A percentile compares a stretch with the other conserved stretches of the same genome.
phyloP scores from a whole-genome alignment of 2,113 vertebrate genomes.

The Sceloporus tristichus region DNA sequence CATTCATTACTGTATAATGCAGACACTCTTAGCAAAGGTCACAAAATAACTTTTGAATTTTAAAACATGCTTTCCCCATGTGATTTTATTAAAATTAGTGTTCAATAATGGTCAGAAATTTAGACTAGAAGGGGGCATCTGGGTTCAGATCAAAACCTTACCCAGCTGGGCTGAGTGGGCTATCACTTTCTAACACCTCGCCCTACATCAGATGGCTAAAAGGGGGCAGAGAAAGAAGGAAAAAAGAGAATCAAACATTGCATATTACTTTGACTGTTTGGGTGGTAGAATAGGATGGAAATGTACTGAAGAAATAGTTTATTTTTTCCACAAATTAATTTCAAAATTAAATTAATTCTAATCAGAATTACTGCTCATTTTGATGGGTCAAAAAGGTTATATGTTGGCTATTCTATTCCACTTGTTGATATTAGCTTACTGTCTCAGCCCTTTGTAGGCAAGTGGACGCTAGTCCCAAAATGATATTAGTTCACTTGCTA shows the following conservation, averaged over 20 bases:
- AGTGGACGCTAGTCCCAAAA: not conserved
- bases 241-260: no score
- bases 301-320: no score
- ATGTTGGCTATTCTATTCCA: no score
- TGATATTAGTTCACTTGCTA: not conserved
- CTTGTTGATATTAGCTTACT: not conserved
- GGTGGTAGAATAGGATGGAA: no score
- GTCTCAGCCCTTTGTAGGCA: not conserved
- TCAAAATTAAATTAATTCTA: no score
- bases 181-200: not conserved
- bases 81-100: not conserved
- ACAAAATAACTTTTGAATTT: conserved; percentile 4
- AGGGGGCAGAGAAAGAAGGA: no score
- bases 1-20: not conserved
- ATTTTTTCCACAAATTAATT: no score
- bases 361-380: no score
- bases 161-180: not conserved
- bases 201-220: not conserved
- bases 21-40: conserved; percentile 1
- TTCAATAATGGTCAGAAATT: not conserved
- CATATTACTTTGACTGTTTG: no score
- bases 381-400: no score
- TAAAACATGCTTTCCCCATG: not conserved
- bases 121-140: not conserved
- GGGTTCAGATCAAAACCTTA: not conserved